Evolutionary conservation across 2,797 vertebrate species (phyloP), one percentile per base, ranked within the genome.

Genomic region (Tangara arthus): DNA sequence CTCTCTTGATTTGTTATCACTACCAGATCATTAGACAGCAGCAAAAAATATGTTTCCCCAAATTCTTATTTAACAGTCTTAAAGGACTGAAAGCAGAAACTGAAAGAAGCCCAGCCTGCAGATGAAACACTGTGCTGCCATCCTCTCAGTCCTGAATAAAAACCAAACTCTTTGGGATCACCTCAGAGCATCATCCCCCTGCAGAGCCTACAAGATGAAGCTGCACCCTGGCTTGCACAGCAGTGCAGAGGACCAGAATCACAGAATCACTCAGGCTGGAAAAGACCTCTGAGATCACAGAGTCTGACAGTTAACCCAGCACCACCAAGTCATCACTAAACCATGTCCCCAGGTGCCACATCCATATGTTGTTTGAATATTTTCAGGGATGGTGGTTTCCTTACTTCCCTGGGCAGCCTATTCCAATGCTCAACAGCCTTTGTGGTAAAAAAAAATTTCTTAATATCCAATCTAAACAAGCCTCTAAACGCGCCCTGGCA

Each of bases 71-170:
- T 28, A 68, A 65, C 7, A 21, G 9, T 26, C 34, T 59, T 44
- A 66, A 76, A 68, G 9, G 11, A 57, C 35, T 49, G 32, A 49
- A 75, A 35, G 55, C 71, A 70, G 26, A 79, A 88, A 84, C 2
- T 23, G 39, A 66, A 89, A 49, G 15, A 77, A 92, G 30, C 3
- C 32, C 21, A 70, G 24, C 26, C 17, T 64, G 47, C 30, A 57
- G 44, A 41, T 20, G 15, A 53, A 85, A 52, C 11, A 42, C 2
- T 44, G 9, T 0, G 2, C 32, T 50, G 37, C 0, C 0, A 90
- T 89, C 4, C 24, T 41, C 42, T 63, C 44, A 41, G 39, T 46
- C 27, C 50, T 52, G 23, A 82, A 56, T 56, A 22, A 77, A 89
- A 82, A 6, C 4, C 22, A 77, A 14, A 75, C 4, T 32, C 32